These are phyloP conservation scores for Sebastes minor DNA, from an alignment of 2,797 vertebrate species.

Conservation along the genomic window DNA sequence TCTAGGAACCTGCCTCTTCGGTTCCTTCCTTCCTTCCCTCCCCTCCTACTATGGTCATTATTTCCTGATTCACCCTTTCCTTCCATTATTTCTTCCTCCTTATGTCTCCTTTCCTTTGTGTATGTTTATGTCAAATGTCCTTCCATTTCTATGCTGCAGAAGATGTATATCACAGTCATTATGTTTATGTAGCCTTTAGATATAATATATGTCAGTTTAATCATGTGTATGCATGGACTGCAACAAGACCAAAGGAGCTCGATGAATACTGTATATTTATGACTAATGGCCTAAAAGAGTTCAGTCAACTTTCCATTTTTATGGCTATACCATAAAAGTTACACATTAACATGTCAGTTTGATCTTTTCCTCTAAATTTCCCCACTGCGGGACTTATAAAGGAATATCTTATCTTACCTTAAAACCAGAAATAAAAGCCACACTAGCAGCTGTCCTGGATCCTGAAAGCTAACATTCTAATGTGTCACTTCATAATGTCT, in stretches of 20 bases:
- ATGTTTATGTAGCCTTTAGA: background rate
- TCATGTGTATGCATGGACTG: background rate
- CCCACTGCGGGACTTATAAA: no score
- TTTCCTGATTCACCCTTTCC: slow-evolving; percentile 10
- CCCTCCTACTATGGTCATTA: background rate
- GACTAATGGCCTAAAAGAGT: background rate
- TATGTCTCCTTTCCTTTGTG: background rate
- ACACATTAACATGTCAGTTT: background rate
- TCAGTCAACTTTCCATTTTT: background rate
- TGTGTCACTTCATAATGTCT: background rate
- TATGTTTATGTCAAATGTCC: background rate
- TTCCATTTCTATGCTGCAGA: background rate
- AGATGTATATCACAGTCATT: background rate
- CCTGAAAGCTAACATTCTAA: background rate
- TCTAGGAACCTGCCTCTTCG: background rate
- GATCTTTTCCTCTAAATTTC: background rate
- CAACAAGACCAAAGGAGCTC: background rate
- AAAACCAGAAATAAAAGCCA: background rate
- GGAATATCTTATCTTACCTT: no score
- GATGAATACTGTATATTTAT: background rate
- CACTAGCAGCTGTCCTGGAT: background rate
- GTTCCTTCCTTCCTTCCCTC: background rate
- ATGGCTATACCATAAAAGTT: background rate
- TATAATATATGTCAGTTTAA: background rate
- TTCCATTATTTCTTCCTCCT: background rate